Base-by-base conservation (phyloP, 2,797 vertebrate species). In the Hirundo rustica region DNA sequence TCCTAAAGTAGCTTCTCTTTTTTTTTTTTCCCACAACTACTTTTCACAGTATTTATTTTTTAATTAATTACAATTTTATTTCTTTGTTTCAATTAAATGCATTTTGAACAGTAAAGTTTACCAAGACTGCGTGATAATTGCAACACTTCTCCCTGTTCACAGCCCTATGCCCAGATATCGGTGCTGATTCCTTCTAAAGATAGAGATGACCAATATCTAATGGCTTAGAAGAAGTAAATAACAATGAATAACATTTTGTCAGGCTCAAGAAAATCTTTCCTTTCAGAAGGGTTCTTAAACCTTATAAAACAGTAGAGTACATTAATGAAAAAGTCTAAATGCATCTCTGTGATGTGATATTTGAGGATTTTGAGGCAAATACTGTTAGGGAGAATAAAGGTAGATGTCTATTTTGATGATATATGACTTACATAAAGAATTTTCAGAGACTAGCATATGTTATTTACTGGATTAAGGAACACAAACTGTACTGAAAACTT, bases 91-190 rank as follows among this genome's bases (percentile, higher is more conserved):
- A 38, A 13, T 73, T 85, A 17, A 50, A 5, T 44, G 12, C 21
- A 30, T 71, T 89, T 88, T 82, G 42, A 74, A 27, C 11, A 53
- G 40, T 38, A 13, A 61, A 42, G 3, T 78, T 70, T 44, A 32
- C 65, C 57, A 88, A 50, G 74, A 7, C 14, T 25, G 10, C 29
- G 3, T 53, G 2, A 45, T 17, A 57, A 42, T 5, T 72, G 29
- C 13, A 78, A 3, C 1, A 16, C 2, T 30, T 50, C 7, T 74
- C 8, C 6, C 14, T 25, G 10, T 74, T 32, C 12, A 4, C 1
- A 21, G n/a, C 16, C 6, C 20, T 2, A 3, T 16, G 1, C 20
- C n/a, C 36, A 47, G 27, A 21, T 48, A 22, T 10, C 38, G 10
- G 3, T 77, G 23, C 18, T 32, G 42, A 64, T 53, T 71, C 22